Conservation (phyloP, 2,888 invertebrate species). For the Cylloceria caligata region DNA sequence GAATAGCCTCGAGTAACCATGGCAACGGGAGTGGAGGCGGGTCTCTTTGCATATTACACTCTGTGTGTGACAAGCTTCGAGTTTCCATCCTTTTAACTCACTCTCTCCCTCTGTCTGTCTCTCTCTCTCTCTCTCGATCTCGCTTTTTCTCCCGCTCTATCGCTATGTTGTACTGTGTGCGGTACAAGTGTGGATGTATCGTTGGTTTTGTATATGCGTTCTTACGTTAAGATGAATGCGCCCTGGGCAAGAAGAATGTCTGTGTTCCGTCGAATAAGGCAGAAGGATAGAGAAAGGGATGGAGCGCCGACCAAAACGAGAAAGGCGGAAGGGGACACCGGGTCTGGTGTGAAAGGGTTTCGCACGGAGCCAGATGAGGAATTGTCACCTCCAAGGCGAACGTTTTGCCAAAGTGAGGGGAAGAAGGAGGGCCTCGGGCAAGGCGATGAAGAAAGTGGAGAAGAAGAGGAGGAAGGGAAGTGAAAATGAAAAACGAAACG, state of each 20-base stretch:
- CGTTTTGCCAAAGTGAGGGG: slow-evolving; percentile 35
- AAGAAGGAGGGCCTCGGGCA: slow-evolving; percentile 50
- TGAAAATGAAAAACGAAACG: slow-evolving; percentile 57
- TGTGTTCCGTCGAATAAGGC: slow-evolving; percentile 37
- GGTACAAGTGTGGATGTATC: slow-evolving; percentile 51
- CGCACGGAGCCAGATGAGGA: slow-evolving; percentile 80
- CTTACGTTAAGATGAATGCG: slow-evolving; percentile 52
- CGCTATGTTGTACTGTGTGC: slow-evolving; percentile 47
- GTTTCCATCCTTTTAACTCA: slow-evolving; percentile 63
- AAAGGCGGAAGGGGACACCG: slow-evolving; percentile 26
- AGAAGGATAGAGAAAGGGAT: slow-evolving; percentile 28
- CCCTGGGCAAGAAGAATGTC: slow-evolving; percentile 32
- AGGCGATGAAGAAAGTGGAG: slow-evolving; percentile 57
- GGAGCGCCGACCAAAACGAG: slow-evolving; percentile 12
- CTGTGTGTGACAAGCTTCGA: slow-evolving; percentile 81
- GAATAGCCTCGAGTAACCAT: slow-evolving; percentile 79
- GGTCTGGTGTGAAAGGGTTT: slow-evolving; percentile 78
- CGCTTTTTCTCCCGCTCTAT: slow-evolving; percentile 38
- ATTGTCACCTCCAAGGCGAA: slow-evolving; percentile 79
- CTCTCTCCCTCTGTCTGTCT: slow-evolving; percentile 46
- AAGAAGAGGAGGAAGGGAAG: slow-evolving; percentile 47
- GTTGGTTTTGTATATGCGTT: slow-evolving; percentile 38
- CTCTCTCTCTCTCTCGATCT: slow-evolving; percentile 49
- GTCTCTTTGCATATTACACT: slow-evolving; percentile 84
- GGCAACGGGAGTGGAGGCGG: slow-evolving; percentile 81